Percentiles rank a stretch among this genome's conserved stretches.
phyloP scores from a whole-genome alignment of 2,113 vertebrate genomes.

The Dissostichus mawsoni region DNA sequence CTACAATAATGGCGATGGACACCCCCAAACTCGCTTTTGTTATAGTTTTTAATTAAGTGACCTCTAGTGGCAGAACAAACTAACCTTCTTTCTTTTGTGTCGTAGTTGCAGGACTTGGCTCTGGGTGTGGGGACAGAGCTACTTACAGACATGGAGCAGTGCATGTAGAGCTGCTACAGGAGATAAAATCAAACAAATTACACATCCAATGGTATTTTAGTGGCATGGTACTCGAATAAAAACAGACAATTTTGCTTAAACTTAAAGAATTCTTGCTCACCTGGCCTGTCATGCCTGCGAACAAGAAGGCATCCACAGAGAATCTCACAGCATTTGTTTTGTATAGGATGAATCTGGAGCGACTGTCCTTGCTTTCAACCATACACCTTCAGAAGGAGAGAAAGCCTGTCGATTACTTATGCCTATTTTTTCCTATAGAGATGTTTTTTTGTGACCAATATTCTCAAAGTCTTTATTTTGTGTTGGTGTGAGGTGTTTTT shows the following conservation, averaged over 20 bases:
- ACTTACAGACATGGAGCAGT: conserved; percentile 75
- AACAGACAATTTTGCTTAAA: not conserved
- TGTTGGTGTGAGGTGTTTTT: rapidly evolving
- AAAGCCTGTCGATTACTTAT: not conserved
- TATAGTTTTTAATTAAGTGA: too few relatives aligned
- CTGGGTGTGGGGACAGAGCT: conserved; percentile 48
- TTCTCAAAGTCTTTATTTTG: not conserved
- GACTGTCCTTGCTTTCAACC: conserved; percentile 66
- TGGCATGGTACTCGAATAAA: not conserved
- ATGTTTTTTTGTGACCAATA: not conserved
- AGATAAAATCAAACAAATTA: not conserved
- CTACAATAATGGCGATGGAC: too few relatives aligned
- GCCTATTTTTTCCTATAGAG: not conserved
- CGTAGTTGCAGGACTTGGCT: conserved; percentile 81
- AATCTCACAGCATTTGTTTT: conserved; percentile 73
- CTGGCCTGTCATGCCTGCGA: conserved; percentile 61
- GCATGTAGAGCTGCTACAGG: conserved; percentile 77
- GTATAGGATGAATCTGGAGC: conserved; percentile 74
- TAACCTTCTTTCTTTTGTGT: conserved; percentile 60
- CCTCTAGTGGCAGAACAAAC: not conserved
- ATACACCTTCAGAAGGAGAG: conserved; percentile 72
- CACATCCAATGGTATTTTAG: not conserved
- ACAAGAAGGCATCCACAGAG: conserved; percentile 78
- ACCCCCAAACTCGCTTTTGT: too few relatives aligned
- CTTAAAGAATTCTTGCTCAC: conserved; percentile 44